Base-by-base conservation (phyloP, 2,797 vertebrate genomes). In the Garrulus glandarius region DNA sequence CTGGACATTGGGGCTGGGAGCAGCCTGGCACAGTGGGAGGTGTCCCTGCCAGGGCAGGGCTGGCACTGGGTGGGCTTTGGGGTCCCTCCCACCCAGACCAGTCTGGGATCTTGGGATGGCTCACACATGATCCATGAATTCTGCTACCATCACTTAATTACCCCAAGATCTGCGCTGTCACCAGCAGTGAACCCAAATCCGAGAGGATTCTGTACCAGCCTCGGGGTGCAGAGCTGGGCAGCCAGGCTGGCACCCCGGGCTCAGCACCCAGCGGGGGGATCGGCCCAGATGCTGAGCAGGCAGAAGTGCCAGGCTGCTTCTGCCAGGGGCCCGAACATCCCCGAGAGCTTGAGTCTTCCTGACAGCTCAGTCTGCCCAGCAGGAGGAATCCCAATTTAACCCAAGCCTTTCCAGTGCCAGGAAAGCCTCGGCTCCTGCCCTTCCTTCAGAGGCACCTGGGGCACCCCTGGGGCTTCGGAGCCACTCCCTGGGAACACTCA, bases 51-150 rank as follows among this genome's bases (percentile, higher is more conserved):
- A 63, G 7, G 68, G 68, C 49, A 11, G 68, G 37, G 20, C 9
- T n/a, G 59, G 41, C 5, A 10, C 5, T 7, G 41, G 57, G 1
- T 3, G 29, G 15, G 23, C 2, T 49, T 34, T 24, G 1, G 0
- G 60, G 1, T 49, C 18, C 14, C 4, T 41, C 1, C 59, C 0
- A 3, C 26, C 27, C 44, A 57, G 15, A 22, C 32, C 11, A 7
- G 11, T 1, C 12, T 43, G 37, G 44, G 1, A 43, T 59, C 47
- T 39, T 60, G 7, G 17, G 29, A 19, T 24, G 34, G 8, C 27
- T 37, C 43, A 47, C 34, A 30, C 44, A 5, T 13, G 47, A 39
- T 13, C 43, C 47, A 1, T 2, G 23, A 52, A 13, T 16, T 36
- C 15, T 22, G 60, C 3, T 30, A 21, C 69, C 26, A 15, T 41